Conservation (phyloP, 2,888 invertebrate genomes). For the Brachypterus glaber region DNA sequence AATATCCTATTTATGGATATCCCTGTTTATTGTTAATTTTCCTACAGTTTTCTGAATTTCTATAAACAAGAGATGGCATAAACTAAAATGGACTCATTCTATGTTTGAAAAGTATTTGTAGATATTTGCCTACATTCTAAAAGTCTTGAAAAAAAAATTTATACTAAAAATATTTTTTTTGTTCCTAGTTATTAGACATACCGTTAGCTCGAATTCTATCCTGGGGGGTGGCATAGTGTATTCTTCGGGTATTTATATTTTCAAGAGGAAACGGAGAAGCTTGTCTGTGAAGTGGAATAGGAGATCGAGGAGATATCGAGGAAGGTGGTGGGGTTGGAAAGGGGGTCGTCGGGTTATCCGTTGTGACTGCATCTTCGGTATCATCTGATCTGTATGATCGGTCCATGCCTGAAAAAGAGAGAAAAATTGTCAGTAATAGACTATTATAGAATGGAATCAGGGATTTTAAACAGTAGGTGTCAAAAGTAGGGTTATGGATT, state of each 20-base stretch:
- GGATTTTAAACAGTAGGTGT: too few relatives aligned
- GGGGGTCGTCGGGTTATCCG: conserved; percentile 47
- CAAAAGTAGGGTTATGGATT: too few relatives aligned
- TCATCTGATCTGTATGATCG: conserved; percentile 68
- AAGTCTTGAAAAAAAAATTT: conserved; percentile 1
- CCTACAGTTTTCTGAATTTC: too few relatives aligned
- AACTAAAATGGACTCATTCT: too few relatives aligned
- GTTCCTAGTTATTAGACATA: too few relatives aligned
- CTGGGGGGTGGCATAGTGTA: conserved; percentile 43
- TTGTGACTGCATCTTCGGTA: conserved; percentile 50
- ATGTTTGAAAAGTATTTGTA: conserved; percentile 2
- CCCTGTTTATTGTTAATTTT: too few relatives aligned
- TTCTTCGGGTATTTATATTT: conserved; percentile 53
- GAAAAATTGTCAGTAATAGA: too few relatives aligned
- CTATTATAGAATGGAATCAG: too few relatives aligned
- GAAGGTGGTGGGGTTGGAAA: conserved; percentile 48
- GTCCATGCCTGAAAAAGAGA: conserved; percentile 58
- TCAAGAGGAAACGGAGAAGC: conserved; percentile 63
- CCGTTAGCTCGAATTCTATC: conserved; percentile 40
- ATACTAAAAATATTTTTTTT: conserved; percentile 2
- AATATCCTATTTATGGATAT: too few relatives aligned
- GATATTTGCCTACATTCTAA: background rate
- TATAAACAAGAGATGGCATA: too few relatives aligned
- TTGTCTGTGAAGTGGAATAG: conserved; percentile 54
- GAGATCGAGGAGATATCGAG: conserved; percentile 44